Conservation (phyloP, 2,113 vertebrate genomes). For the Psephotus haematonotus region DNA sequence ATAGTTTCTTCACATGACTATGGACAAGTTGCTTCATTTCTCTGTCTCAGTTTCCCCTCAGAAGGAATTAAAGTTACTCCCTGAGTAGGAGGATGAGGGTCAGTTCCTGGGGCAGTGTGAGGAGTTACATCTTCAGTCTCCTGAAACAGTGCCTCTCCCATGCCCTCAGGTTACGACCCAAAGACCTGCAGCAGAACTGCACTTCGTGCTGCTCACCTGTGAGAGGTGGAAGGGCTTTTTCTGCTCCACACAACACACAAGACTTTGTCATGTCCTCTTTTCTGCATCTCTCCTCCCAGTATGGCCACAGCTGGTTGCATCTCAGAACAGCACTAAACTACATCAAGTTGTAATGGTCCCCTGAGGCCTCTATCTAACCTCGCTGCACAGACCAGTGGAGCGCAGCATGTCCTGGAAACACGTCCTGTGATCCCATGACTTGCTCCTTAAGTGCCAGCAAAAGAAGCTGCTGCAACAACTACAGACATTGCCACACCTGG, state of each 20-base stretch:
- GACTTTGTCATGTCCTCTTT: background rate
- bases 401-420: background rate
- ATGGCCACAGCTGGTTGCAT: background rate
- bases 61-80: background rate
- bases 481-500: fast-evolving
- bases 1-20: background rate
- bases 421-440: background rate
- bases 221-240: background rate
- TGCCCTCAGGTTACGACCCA: background rate
- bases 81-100: background rate
- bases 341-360: background rate
- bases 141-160: background rate
- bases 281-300: background rate
- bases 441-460: background rate
- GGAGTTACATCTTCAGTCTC: background rate
- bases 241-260: background rate
- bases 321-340: background rate
- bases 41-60: background rate
- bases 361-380: background rate
- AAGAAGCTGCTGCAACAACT: background rate
- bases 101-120: background rate
- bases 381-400: background rate
- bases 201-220: background rate
- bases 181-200: background rate
- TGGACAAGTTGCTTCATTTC: background rate